Base-by-base conservation (phyloP, 1,140 invertebrate species). In the Sesamia nonagrioides region DNA sequence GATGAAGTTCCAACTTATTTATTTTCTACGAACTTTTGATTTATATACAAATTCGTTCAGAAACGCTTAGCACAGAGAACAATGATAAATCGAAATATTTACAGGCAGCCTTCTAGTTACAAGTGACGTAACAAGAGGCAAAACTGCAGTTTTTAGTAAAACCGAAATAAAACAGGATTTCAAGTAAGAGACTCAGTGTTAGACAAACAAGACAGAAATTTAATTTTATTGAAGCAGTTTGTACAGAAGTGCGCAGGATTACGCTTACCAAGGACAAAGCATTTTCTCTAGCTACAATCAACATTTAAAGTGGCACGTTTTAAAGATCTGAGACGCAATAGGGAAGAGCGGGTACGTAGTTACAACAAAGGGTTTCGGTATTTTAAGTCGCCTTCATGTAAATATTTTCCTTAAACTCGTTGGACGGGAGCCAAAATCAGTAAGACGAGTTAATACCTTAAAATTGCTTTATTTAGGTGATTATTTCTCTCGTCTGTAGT, bases 351-450 rank as follows among this genome's bases (percentile, higher is more conserved):
- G 78, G 73, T 74, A 79, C 73, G 82, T 74, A 76, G 69, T 63
- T 73, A 77, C 42, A 48, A 84, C 84, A 86, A 86, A 86, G 82
- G 84, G 79, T 81, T 78, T 76, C 42, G 40, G 71, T 74, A 74
- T 74, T 74, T 77, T 68, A 35, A 83, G 63, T 61, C 66, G 15
- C 76, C 78, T 72, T 45, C 77, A 76, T 74, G 80, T 71, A 82
- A 85, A 86, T 83, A 77, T 84, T 82, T 82, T 77, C 61, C 78
- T 80, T 84, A 80, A 80, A 81, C 72, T 69, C 68, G 33, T 81
- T 86, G 84, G 82, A 81, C 72, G n/a, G 35, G 15, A 18, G 81
- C 84, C 84, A 84, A 86, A 56, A 48, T 74, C 37, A 80, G 74
- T 45, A 52, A 84, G 80, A 71, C 80, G 40, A 80, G 42, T 82